Evolutionary conservation across 2,113 vertebrate genomes (phyloP), one percentile per base, ranked within the genome.

Genomic region (Clupea harengus): DNA sequence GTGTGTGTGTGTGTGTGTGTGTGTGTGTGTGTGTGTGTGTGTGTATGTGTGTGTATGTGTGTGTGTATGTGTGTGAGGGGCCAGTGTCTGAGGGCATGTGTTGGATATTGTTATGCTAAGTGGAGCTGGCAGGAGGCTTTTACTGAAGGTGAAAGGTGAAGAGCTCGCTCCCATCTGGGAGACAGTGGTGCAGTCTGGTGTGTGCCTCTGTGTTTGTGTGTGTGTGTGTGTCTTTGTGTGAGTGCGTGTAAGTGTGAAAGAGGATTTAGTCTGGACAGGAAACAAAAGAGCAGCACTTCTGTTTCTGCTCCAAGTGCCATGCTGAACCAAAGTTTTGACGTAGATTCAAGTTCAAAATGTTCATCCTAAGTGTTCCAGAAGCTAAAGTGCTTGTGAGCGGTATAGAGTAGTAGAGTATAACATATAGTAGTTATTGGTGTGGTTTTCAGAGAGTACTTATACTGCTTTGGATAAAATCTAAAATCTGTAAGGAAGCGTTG

Each of bases 91-190:
- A 57, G 50, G 81, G 82, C 82, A 86, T 90, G 87, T 54, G 82
- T 46, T 83, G 87, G 46, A 83, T 81, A 84, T 90, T 90, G 83
- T 90, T 81, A 49, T 85, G 57, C 67, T 82, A 85, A 86, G 82
- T 80, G 87, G 86, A 82, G 87, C 82, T 84, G 83, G 86, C 86
- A 85, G 81, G 39, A 78, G 72, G 64, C 82, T 78, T 86, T 83
- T 86, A 50, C 83, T 82, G 83, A 81, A 47, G 81, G 88, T 67
- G 82, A 88, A 81, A 86, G 88, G 85, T 89, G 72, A 87, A 82
- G 80, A 87, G 87, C 39, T 86, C 67, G 28, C 44, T 10, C 85
- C 81, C 89, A 88, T 87, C 84, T 90, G 84, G 82, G 13, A 11
- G 15, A 57, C 47, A 85, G 39, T 32, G n/a, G 20, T 32, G 82